Evolutionary conservation across 2,888 invertebrate genomes (phyloP).

Genomic region (Brachylomia viminalis): DNA sequence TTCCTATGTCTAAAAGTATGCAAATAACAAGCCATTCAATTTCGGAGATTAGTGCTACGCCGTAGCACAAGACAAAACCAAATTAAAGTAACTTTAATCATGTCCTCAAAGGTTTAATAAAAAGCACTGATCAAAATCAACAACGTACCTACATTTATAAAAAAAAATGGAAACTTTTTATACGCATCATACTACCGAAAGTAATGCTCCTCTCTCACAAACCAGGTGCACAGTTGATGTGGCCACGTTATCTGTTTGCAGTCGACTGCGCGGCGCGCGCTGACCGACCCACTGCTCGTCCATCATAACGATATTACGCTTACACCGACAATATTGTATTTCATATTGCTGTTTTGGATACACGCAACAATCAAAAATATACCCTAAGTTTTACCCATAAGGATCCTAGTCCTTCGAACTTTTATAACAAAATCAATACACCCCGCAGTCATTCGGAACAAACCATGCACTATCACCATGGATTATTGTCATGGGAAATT

Average conservation of each 20-base stretch:
- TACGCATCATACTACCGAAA: background rate
- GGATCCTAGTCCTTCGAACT: conserved; percentile 41
- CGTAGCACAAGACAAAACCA: conserved; percentile 4
- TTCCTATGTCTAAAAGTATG: background rate
- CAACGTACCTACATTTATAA: too few relatives aligned
- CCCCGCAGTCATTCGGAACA: conserved; percentile 68
- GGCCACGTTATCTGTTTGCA: conserved; percentile 85
- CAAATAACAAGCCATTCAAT: background rate
- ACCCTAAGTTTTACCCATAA: conserved; percentile 27
- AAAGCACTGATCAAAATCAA: background rate
- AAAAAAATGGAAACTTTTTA: background rate
- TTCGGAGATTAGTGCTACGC: conserved; percentile 19
- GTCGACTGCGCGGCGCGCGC: conserved; percentile 87
- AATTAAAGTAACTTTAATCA: background rate
- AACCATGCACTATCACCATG: conserved; percentile 64
- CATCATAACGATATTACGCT: conserved; percentile 89
- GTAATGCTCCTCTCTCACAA: conserved; percentile 23
- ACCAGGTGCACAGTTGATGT: conserved; percentile 71
- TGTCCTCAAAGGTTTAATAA: background rate
- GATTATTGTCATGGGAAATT: conserved; percentile 56
- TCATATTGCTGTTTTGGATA: conserved; percentile 74
- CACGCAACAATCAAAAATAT: conserved; percentile 60
- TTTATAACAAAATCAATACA: conserved; percentile 77
- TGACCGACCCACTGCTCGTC: conserved; percentile 86
- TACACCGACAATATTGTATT: conserved; percentile 90